phyloP scores from a whole-genome alignment of 2,113 vertebrate genomes.

The Protomyctophum bolini region DNA sequence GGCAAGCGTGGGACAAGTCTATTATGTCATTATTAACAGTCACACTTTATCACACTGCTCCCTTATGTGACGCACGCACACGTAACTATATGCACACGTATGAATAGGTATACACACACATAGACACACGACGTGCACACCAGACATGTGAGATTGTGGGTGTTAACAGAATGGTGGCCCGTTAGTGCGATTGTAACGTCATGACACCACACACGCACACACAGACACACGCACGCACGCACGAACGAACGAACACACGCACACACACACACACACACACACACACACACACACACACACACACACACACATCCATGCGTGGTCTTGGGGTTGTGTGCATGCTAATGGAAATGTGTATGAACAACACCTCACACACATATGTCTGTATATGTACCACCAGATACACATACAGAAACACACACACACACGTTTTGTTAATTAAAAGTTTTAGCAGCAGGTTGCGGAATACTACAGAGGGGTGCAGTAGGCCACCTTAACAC shows the following conservation, averaged over 20 bases:
- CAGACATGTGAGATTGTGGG: conserved; percentile 20
- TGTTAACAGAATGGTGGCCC: conserved; percentile 1
- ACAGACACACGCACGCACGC: neutral
- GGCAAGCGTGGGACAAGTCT: too few species aligned
- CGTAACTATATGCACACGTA: neutral
- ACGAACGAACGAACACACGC: conserved; percentile 7
- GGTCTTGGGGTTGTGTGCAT: too few species aligned
- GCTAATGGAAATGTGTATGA: neutral
- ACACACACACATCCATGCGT: neutral
- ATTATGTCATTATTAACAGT: neutral
- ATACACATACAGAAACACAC: neutral
- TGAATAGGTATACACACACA: conserved; percentile 27
- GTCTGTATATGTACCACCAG: too few species aligned
- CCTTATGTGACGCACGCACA: neutral
- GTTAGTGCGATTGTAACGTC: too few species aligned
- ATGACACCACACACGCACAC: too few species aligned
- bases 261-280: conserved; percentile 2
- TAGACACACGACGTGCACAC: conserved; percentile 27
- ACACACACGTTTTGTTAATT: conserved; percentile 4
- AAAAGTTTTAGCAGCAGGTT: conserved; percentile 17
- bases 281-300: conserved; percentile 9
- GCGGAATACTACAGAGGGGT: neutral
- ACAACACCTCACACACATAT: conserved; percentile 7
- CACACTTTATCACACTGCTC: neutral
- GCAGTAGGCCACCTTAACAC: conserved; percentile 43